Base-by-base conservation (phyloP, 2,113 vertebrate species). In the Struthio camelus region DNA sequence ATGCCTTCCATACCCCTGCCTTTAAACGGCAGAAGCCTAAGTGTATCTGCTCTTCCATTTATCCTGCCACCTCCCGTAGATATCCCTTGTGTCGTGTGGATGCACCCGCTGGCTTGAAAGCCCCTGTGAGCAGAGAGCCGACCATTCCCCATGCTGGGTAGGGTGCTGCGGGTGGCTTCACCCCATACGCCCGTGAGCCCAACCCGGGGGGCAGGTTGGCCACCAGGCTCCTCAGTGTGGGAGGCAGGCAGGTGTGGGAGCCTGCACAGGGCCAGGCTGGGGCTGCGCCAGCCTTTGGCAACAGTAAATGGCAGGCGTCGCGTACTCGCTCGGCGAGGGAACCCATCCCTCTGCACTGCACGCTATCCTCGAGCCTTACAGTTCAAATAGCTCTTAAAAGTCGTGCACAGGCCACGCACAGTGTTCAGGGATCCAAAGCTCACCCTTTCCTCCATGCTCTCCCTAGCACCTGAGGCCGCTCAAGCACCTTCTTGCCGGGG, bases 81-180 rank as follows among this genome's bases (percentile, higher is more conserved):
- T 59, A 24, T 6, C 38, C 32, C 34, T 70, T 28, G 14, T 62
- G 34, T 75, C 30, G 3, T 9, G 23, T 78, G 51, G 46, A 24
- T 70, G 50, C 40, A 53, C 18, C 23, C 9, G 1, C 1, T 62
- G 72, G 20, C 53, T 73, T 87, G 62, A 56, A n/a, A 51, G 40
- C 22, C n/a, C 61, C 32, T 50, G 0, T 0, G 2, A 24, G 66
- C 51, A 48, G 54, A 23, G 77, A 65, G 78, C 73, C 75, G 85
- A n/a, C 17, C 32, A 20, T 88, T 48, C 50, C 20, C 18, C 2
- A 0, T 11, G 48, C 42, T 27, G 64, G 42, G 24, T 81, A 67
- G 48, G 36, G 5, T n/a, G 1, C 48, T 44, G 1, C 1, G 53
- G 58, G 1, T 32, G 10, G 2, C 16, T n/a, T 17, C 76, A 18